These are phyloP conservation scores for Chiroxiphia lanceolata DNA, from an alignment of 2,797 vertebrate species.

Conservation along the genomic window DNA sequence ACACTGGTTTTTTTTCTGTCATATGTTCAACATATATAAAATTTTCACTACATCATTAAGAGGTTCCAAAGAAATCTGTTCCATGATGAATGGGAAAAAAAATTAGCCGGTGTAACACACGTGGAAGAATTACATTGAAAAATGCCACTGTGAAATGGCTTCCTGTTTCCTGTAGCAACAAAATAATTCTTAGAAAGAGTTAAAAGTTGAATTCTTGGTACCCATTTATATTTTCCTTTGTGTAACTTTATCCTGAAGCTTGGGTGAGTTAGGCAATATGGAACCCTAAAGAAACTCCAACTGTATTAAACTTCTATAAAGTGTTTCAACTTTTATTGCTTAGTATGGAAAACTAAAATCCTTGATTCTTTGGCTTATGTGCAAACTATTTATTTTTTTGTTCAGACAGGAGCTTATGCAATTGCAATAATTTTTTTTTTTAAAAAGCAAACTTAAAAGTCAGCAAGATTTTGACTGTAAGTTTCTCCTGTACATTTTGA, in stretches of 20 bases:
- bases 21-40: conserved; percentile 44
- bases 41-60: conserved; percentile 46
- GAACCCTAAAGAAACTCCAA: conserved; percentile 20
- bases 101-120: background rate
- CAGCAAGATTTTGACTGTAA: background rate
- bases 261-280: background rate
- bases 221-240: conserved; percentile 23
- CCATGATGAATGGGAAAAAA: background rate
- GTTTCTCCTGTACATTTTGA: background rate
- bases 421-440: background rate
- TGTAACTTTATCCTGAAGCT: conserved; percentile 14
- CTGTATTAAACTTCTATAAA: conserved; percentile 10
- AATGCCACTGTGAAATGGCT: background rate
- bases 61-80: conserved; percentile 28
- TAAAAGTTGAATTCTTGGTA: conserved; percentile 34
- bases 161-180: conserved; percentile 1
- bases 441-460: conserved; percentile 13
- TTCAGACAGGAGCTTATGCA: background rate
- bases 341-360: conserved; percentile 49
- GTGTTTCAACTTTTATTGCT: conserved; percentile 49
- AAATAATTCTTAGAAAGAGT: conserved; percentile 32
- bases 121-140: conserved; percentile 36
- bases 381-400: conserved; percentile 17
- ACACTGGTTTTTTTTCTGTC: conserved; percentile 23
- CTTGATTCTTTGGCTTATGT: conserved; percentile 6